Percentiles rank a stretch among this genome's conserved stretches.
These are phyloP conservation scores for Rachycentron canadum DNA, from an alignment of 2,797 vertebrate species.

Conservation along the genomic window DNA sequence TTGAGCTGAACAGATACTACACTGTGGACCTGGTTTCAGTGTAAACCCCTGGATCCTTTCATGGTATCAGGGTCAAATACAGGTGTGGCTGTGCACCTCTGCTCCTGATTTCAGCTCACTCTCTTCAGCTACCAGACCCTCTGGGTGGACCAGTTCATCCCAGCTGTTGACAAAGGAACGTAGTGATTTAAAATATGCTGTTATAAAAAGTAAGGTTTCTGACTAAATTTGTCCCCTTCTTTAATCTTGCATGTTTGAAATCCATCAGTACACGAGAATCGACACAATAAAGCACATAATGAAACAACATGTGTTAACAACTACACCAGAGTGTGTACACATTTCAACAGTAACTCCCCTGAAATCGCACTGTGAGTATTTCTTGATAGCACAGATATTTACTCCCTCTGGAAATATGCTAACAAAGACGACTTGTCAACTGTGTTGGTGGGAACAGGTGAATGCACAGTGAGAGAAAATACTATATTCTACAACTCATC, in stretches of 20 bases:
- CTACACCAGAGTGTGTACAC: background rate
- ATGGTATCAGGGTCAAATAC: too few relatives aligned
- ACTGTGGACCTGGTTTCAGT: too few relatives aligned
- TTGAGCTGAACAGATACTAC: too few relatives aligned
- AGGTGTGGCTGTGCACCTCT: too few relatives aligned
- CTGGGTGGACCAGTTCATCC: too few relatives aligned
- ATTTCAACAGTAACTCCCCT: background rate
- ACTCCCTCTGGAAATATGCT: background rate
- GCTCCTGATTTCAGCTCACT: background rate
- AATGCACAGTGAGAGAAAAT: background rate
- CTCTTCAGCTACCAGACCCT: background rate
- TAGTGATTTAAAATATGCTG: background rate
- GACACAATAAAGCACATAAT: background rate
- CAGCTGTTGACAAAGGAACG: background rate
- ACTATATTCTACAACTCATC: background rate
- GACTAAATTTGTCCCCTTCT: background rate
- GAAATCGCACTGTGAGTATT: background rate
- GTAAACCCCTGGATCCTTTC: too few relatives aligned
- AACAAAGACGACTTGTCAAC: background rate
- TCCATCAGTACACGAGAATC: background rate
- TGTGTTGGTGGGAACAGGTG: background rate
- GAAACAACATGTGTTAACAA: background rate
- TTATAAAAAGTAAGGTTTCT: background rate
- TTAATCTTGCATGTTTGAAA: background rate
- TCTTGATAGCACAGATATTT: background rate